A percentile compares a stretch with the other conserved stretches of the same genome.
phyloP scores from a whole-genome alignment of 2,888 invertebrate species.

The Tetheella fluctuosa region DNA sequence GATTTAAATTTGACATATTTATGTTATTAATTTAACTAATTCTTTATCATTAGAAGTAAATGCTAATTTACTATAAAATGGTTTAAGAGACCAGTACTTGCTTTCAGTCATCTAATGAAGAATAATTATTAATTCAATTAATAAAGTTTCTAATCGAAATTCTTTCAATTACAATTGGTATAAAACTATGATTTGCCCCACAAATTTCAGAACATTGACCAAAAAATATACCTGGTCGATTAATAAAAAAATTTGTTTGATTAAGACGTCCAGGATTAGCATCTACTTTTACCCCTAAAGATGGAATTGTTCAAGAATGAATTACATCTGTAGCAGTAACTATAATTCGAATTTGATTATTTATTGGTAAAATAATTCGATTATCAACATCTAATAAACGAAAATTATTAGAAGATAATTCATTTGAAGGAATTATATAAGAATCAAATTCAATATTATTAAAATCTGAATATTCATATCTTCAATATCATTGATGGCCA shows the following conservation, averaged over 20 bases:
- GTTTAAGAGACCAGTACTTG: slow-evolving; percentile 89
- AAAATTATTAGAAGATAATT: slow-evolving; percentile 69
- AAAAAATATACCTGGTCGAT: slow-evolving; percentile 86
- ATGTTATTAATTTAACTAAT: slow-evolving; percentile 80
- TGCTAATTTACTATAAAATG: slow-evolving; percentile 85
- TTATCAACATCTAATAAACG: slow-evolving; percentile 87
- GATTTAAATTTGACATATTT: slow-evolving; percentile 88
- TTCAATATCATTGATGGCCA: slow-evolving; percentile 88
- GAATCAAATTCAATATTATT: slow-evolving; percentile 85
- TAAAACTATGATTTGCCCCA: slow-evolving; percentile 91
- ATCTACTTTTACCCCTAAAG: slow-evolving; percentile 86
- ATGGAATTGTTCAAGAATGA: slow-evolving; percentile 87
- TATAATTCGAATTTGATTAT: slow-evolving; percentile 86
- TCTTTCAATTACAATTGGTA: slow-evolving; percentile 88
- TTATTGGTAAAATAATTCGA: slow-evolving; percentile 83
- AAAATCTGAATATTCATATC: slow-evolving; percentile 87
- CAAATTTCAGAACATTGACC: slow-evolving; percentile 94
- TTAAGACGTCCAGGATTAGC: slow-evolving; percentile 87
- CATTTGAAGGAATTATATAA: slow-evolving; percentile 80
- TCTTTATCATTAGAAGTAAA: slow-evolving; percentile 86
- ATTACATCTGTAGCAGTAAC: slow-evolving; percentile 86
- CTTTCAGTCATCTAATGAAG: slow-evolving; percentile 87
- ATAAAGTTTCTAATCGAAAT: slow-evolving; percentile 81
- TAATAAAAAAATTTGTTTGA: slow-evolving; percentile 85
- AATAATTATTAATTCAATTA: slow-evolving; percentile 83